phyloP scores from a whole-genome alignment of 2,888 invertebrate species.

The Nyleta sp. region DNA sequence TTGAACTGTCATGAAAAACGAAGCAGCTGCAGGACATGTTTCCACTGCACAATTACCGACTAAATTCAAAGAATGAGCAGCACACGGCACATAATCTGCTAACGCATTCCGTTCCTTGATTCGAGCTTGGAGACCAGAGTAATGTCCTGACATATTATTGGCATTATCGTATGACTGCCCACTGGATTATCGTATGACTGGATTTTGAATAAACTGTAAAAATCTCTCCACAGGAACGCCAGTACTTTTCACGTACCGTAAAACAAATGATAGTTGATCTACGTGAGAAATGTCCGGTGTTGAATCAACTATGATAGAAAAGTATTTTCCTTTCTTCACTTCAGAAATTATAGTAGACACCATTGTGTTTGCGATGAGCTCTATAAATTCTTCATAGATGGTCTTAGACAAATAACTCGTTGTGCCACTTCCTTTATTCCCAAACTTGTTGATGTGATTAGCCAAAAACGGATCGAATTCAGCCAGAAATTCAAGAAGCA shows the following conservation, averaged over 20 bases:
- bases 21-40: slow-evolving; percentile 1
- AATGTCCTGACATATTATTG: slow-evolving; percentile 66
- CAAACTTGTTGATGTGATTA: slow-evolving; percentile 69
- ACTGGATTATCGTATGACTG: background rate
- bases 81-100: slow-evolving; percentile 16
- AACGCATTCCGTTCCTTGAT: slow-evolving; percentile 67
- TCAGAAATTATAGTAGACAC: slow-evolving; percentile 59
- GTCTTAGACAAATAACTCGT: slow-evolving; percentile 71
- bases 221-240: slow-evolving; percentile 59
- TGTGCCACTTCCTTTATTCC: slow-evolving; percentile 70
- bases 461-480: slow-evolving; percentile 72
- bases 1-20: slow-evolving; percentile 62
- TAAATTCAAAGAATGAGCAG: slow-evolving; percentile 16
- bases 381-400: slow-evolving; percentile 73
- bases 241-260: slow-evolving; percentile 65
- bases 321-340: slow-evolving; percentile 56
- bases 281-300: slow-evolving; percentile 66
- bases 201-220: slow-evolving; percentile 52
- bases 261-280: slow-evolving; percentile 69
- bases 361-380: slow-evolving; percentile 69
- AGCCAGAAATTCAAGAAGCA: slow-evolving; percentile 71
- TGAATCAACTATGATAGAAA: slow-evolving; percentile 51
- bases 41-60: slow-evolving; percentile 11
- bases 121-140: slow-evolving; percentile 65
- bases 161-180: slow-evolving; percentile 27